Evolutionary conservation across 2,888 invertebrate genomes (phyloP).

Genomic region (Alcis repandata): DNA sequence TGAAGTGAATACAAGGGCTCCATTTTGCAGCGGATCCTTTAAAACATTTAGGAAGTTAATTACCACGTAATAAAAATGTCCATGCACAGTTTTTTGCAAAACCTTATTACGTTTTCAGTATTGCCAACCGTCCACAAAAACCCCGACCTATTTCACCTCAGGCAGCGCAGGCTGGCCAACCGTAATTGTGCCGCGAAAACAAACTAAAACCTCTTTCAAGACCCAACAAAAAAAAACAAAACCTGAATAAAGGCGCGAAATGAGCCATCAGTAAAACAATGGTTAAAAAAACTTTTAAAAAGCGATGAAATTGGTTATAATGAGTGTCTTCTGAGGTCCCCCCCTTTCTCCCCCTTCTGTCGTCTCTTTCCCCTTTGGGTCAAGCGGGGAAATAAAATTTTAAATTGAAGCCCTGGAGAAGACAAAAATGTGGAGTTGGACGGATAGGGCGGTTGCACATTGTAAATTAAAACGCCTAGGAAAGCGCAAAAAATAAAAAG

Average conservation of each 20-base stretch:
- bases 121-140: constrained; percentile 21
- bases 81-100: too few relatives aligned
- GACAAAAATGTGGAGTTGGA: constrained; percentile 73
- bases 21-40: too few relatives aligned
- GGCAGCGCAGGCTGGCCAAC: constrained; percentile 37
- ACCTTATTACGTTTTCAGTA: not conserved
- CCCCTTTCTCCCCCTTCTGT: constrained; percentile 42
- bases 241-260: constrained; percentile 74
- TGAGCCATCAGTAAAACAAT: constrained; percentile 72
- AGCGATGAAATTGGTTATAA: constrained; percentile 84
- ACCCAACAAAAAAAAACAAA: constrained; percentile 58
- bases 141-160: constrained; percentile 29
- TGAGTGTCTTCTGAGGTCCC: constrained; percentile 71
- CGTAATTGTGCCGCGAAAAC: constrained; percentile 39
- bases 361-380: constrained; percentile 69
- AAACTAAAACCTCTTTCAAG: constrained; percentile 36
- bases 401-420: constrained; percentile 82
- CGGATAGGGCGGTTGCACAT: constrained; percentile 49
- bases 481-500: not conserved
- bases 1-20: too few relatives aligned
- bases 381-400: constrained; percentile 82
- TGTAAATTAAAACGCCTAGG: constrained; percentile 12
- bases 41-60: too few relatives aligned
- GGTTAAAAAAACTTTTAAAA: constrained; percentile 35
- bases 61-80: too few relatives aligned